Evolutionary conservation across 2,888 invertebrate species (phyloP).

Genomic region (Oxycera nigricornis): DNA sequence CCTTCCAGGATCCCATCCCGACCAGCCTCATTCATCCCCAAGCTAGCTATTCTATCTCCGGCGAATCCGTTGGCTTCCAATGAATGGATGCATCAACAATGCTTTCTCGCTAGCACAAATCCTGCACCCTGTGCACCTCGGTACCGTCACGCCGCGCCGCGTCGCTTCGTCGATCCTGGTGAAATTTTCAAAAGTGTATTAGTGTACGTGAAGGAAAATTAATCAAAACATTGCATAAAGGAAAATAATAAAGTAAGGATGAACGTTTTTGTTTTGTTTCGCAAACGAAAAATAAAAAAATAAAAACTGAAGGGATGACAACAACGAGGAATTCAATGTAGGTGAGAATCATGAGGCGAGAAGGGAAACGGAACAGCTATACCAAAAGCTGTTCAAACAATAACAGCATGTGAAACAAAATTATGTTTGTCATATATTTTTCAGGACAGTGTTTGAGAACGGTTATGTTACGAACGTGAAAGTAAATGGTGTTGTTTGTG

Average conservation of each 20-base stretch:
- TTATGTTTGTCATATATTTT: conserved; percentile 23
- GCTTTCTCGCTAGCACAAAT: not conserved
- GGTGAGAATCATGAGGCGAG: not conserved
- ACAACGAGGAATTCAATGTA: conserved; percentile 2
- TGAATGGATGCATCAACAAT: conserved; percentile 30
- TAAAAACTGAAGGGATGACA: conserved; percentile 9
- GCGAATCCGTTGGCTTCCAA: conserved; percentile 12
- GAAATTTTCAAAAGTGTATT: conserved; percentile 34
- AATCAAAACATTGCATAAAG: conserved; percentile 63
- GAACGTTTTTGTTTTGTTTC: conserved; percentile 38
- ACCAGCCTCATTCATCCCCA: not conserved
- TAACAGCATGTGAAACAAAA: conserved; percentile 17
- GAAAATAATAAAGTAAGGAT: conserved; percentile 59
- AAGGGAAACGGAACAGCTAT: not conserved
- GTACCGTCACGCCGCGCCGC: not conserved
- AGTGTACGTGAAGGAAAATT: conserved; percentile 54
- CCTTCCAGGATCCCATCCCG: not conserved
- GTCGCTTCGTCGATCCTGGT: not conserved
- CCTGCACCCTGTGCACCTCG: not conserved
- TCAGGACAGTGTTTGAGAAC: no score
- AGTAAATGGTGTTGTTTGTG: no score
- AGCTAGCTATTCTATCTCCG: conserved; percentile 3
- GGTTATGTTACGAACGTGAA: no score
- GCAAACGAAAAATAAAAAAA: conserved; percentile 24
- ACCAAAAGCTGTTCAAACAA: conserved; percentile 14